Base-by-base conservation (phyloP, 2,888 invertebrate genomes). In the Drosophila pseudotakahashii region DNA sequence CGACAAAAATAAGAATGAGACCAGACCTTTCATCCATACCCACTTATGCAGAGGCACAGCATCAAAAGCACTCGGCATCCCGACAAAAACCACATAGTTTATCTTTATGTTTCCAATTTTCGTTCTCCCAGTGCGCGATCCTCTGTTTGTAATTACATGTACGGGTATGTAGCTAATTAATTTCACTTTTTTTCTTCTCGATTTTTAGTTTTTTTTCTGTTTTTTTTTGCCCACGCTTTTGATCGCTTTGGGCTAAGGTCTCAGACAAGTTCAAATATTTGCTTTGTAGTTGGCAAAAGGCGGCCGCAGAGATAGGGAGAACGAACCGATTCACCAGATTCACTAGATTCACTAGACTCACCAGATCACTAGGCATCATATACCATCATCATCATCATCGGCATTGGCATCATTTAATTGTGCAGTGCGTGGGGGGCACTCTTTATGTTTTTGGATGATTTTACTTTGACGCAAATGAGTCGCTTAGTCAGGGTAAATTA, bases 141-240 rank as follows among this genome's bases (percentile, higher is more conserved):
- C 26, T 58, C 58, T 84, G 81, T 69, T 85, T 83, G 81, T 77
- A 83, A 85, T 84, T 84, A 84, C 81, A 79, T 75, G 75, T 75
- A 73, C 69, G 72, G 52, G 60, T 77, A 76, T 81, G 81, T 78
- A 73, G 73, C 72, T 79, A 82, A 82, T 84, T 84, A 84, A 82
- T 82, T 77, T 80, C 80, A 81, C 77, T 80, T 74, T 73, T 73
- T 69, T 66, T 71, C 42, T 10, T 10, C 9, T 10, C 0, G 45
- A 52, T 57, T 39, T 36, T 36, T 51, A 36, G n/a, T n/a, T 52
- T 45, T 48, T 34, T 37, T 61, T 61, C 48, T 45, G 42, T 45
- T 47, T 42, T 39, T 42, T 61, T 58, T 45, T 58, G 58, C 59
- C 63, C 68, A 67, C 55, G 73, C 81, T 58, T 78, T 82, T 81